A percentile compares a stretch with the other conserved stretches of the same genome.
phyloP scores from a whole-genome alignment of 2,888 invertebrate species.

The Trissonchulus latispiculum region DNA sequence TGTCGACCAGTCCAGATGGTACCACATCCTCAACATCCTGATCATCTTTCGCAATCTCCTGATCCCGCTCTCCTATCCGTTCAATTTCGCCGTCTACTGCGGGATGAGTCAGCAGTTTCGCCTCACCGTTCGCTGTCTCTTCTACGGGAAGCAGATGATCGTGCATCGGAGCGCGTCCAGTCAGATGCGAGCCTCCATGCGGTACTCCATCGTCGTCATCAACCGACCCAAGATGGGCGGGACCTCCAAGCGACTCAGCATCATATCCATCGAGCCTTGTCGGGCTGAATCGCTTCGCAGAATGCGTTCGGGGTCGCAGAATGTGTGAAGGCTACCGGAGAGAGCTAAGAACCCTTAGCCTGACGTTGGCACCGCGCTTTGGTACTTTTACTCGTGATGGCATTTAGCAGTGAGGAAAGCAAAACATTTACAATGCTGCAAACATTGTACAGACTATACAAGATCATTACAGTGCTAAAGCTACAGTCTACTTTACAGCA shows the following conservation, averaged over 20 bases:
- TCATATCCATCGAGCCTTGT: neutral
- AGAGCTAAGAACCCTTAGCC: too few species aligned
- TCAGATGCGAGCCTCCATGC: neutral
- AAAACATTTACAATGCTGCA: too few species aligned
- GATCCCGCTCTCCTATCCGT: conserved; percentile 74
- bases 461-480: too few species aligned
- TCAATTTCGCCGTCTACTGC: conserved; percentile 86
- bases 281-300: too few species aligned
- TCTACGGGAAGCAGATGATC: conserved; percentile 23
- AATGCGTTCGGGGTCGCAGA: too few species aligned
- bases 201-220: neutral
- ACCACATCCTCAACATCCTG: conserved; percentile 66
- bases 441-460: too few species aligned
- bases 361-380: too few species aligned
- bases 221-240: neutral
- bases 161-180: neutral
- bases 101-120: conserved; percentile 87
- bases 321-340: too few species aligned
- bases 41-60: conserved; percentile 75
- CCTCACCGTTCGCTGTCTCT: conserved; percentile 44
- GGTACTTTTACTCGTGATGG: too few species aligned
- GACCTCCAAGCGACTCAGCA: neutral
- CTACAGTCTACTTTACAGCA: too few species aligned
- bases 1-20: too few species aligned
- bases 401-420: too few species aligned